Conservation (phyloP, 2,888 invertebrate species). For the Sepioteuthis lessoniana region DNA sequence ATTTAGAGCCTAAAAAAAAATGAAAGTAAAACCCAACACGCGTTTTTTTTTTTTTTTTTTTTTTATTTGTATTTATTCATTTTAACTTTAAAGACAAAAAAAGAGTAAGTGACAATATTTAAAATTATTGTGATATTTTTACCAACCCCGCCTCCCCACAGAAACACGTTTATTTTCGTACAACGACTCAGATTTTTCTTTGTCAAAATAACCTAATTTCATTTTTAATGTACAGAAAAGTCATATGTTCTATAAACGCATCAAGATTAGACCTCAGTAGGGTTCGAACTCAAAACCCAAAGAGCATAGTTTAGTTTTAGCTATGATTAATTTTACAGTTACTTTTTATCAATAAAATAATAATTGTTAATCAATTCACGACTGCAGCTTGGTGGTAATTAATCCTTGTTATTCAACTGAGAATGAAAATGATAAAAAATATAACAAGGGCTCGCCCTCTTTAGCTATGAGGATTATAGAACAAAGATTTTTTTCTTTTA, state of each 20-base stretch:
- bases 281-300: background rate
- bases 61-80: too few relatives aligned
- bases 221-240: background rate
- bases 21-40: too few relatives aligned
- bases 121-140: too few relatives aligned
- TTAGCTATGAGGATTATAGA: accelerated
- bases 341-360: background rate
- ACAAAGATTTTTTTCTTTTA: background rate
- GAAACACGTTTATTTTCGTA: background rate
- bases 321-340: background rate
- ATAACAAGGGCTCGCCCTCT: too few relatives aligned
- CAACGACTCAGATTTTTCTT: background rate
- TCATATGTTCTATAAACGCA: background rate
- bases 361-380: too few relatives aligned
- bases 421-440: background rate
- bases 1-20: too few relatives aligned
- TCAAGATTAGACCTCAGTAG: background rate
- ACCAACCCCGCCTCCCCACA: too few relatives aligned
- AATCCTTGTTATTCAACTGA: background rate
- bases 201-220: background rate
- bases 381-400: too few relatives aligned
- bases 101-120: too few relatives aligned
- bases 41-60: too few relatives aligned
- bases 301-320: background rate
- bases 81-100: too few relatives aligned